These are phyloP conservation scores for Formica aserva DNA, from an alignment of 2,888 invertebrate species.

Conservation along the genomic window DNA sequence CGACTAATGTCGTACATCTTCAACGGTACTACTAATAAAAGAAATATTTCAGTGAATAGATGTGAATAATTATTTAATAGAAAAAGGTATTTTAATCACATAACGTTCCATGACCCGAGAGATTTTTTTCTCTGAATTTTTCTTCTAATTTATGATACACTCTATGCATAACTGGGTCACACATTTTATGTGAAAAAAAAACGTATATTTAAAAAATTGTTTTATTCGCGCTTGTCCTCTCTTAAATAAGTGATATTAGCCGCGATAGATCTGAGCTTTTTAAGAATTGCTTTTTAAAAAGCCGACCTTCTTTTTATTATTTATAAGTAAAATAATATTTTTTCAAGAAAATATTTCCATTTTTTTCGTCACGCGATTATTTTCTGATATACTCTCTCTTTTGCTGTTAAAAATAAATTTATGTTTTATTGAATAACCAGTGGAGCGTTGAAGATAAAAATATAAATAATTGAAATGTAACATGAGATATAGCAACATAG, in stretches of 20 bases:
- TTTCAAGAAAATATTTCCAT: not conserved
- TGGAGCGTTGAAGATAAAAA: constrained; percentile 2
- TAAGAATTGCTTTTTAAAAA: constrained; percentile 2
- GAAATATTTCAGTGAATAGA: not conserved
- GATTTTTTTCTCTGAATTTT: not conserved
- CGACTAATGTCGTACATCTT: constrained; percentile 17
- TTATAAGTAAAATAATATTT: not conserved
- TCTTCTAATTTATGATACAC: constrained; percentile 9
- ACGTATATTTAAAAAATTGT: constrained; percentile 7
- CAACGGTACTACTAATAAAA: constrained; percentile 11
- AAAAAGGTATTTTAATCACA: not conserved
- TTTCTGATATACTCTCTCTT: not conserved
- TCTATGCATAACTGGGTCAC: not conserved
- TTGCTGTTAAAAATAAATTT: constrained; percentile 10
- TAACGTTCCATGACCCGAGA: not conserved
- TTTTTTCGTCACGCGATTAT: constrained; percentile 7
- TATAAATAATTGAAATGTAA: not conserved
- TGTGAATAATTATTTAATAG: not conserved
- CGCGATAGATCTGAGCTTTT: not conserved
- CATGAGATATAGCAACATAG: not conserved
- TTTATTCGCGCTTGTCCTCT: constrained; percentile 5
- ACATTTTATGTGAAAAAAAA: not conserved
- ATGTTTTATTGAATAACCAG: not conserved
- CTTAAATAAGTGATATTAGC: constrained; percentile 16
- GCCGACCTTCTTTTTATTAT: not conserved